A percentile compares a stretch with the other conserved stretches of the same genome.
These are phyloP conservation scores for Corydoras sp. DNA, from an alignment of 2,113 vertebrate species.

Conservation along the genomic window DNA sequence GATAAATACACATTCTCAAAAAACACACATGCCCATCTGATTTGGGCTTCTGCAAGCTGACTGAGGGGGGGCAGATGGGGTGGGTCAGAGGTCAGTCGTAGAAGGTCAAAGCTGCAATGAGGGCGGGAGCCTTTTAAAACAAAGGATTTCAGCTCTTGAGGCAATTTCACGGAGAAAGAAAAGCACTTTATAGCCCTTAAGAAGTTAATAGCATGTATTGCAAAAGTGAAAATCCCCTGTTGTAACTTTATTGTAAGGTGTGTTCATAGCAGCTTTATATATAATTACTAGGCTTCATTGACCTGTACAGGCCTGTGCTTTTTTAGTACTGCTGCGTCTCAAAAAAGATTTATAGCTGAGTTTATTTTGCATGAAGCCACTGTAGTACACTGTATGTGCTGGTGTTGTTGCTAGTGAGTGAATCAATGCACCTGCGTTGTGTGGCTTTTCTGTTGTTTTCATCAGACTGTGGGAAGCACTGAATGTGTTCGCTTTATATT, in stretches of 20 bases:
- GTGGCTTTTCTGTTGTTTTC: slow-evolving; percentile 45
- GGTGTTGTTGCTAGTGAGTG: slow-evolving; percentile 24
- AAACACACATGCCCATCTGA: background rate
- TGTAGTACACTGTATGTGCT: slow-evolving; percentile 1
- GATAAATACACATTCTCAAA: slow-evolving; percentile 7
- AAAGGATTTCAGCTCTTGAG: slow-evolving; percentile 33
- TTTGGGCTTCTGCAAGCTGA: background rate
- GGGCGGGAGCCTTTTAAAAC: slow-evolving; percentile 31
- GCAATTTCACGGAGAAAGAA: slow-evolving; percentile 32
- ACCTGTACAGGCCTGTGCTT: slow-evolving; percentile 21
- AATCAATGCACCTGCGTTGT: slow-evolving; percentile 41
- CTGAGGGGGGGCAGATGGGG: slow-evolving; percentile 28
- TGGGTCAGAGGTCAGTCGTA: slow-evolving; percentile 14
- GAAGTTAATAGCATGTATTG: slow-evolving; percentile 40
- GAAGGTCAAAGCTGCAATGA: slow-evolving; percentile 36
- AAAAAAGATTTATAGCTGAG: background rate
- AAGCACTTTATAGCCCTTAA: slow-evolving; percentile 23
- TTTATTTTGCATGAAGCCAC: background rate
- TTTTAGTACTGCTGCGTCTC: background rate
- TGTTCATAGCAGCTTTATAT: slow-evolving; percentile 32
- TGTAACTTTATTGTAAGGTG: slow-evolving; percentile 29
- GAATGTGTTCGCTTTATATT: slow-evolving; percentile 27
- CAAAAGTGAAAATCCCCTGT: slow-evolving; percentile 29
- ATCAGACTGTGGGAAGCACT: slow-evolving; percentile 27
- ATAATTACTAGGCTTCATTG: slow-evolving; percentile 33